A percentile compares a stretch with the other conserved stretches of the same genome.
Evolutionary conservation across 2,888 invertebrate species (phyloP).

Genomic region (Prosapia bicincta): DNA sequence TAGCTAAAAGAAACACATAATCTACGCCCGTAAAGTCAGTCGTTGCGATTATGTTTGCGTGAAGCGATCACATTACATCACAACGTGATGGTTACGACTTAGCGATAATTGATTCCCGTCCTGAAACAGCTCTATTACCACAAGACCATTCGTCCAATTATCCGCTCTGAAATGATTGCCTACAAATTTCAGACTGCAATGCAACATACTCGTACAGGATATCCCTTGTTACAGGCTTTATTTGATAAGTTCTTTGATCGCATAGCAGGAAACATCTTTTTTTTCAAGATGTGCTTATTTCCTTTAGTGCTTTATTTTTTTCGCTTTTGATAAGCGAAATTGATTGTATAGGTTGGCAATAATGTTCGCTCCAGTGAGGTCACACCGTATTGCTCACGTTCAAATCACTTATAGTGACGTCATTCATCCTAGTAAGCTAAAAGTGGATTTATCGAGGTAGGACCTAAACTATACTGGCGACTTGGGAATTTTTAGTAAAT

Average conservation of each 20-base stretch:
- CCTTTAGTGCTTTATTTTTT: not conserved
- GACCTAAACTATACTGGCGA: no score
- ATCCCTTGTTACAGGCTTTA: not conserved
- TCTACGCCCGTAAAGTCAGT: no score
- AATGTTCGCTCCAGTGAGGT: no score
- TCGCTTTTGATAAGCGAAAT: no score
- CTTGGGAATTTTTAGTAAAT: no score
- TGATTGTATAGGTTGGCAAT: no score
- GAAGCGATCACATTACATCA: not conserved
- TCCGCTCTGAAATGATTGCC: not conserved
- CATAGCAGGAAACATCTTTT: not conserved
- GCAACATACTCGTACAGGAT: not conserved
- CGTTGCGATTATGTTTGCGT: no score
- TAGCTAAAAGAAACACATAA: no score
- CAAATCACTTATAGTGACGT: no score
- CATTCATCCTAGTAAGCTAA: no score
- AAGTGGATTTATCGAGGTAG: no score
- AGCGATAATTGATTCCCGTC: not conserved
- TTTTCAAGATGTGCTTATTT: not conserved
- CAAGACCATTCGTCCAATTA: not conserved
- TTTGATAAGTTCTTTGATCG: not conserved
- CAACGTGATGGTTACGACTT: not conserved
- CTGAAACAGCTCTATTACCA: not conserved
- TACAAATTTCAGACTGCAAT: not conserved
- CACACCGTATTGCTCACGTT: no score